A percentile compares a stretch with the other conserved stretches of the same genome.
These are phyloP conservation scores for Scartelaos histophorus DNA, from an alignment of 2,113 vertebrate genomes.

Conservation along the genomic window DNA sequence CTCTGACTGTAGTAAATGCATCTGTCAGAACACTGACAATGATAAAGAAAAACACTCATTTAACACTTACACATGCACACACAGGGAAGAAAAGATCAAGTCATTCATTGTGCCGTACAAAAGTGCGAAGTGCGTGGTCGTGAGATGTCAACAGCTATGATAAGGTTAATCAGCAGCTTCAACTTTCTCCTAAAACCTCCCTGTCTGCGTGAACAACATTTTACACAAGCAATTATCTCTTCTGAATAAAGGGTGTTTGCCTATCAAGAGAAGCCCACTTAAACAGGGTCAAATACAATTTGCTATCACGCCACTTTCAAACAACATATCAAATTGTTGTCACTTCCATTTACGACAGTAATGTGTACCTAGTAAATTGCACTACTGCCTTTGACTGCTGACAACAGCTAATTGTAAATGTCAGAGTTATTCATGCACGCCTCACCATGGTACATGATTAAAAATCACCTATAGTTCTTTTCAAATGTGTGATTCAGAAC, in stretches of 20 bases:
- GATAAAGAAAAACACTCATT: slow-evolving; percentile 49
- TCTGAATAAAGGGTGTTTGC: slow-evolving; percentile 59
- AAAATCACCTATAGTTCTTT: slow-evolving; percentile 63
- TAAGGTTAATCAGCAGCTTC: slow-evolving; percentile 59
- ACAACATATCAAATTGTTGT: slow-evolving; percentile 73
- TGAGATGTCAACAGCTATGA: slow-evolving; percentile 55
- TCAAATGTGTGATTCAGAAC: slow-evolving; percentile 39
- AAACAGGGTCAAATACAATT: slow-evolving; percentile 65
- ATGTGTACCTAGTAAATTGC: slow-evolving; percentile 74
- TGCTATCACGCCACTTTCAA: slow-evolving; percentile 60
- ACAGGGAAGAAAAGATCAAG: not conserved
- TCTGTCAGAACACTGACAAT: slow-evolving; percentile 38
- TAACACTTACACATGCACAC: slow-evolving; percentile 46
- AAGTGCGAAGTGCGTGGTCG: slow-evolving; percentile 30
- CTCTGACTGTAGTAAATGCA: slow-evolving; percentile 25
- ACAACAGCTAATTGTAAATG: slow-evolving; percentile 77
- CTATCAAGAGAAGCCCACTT: slow-evolving; percentile 60
- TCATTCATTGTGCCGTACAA: not conserved
- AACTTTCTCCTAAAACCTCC: slow-evolving; percentile 38
- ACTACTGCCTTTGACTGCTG: slow-evolving; percentile 60
- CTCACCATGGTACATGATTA: slow-evolving; percentile 47
- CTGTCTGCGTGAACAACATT: slow-evolving; percentile 39
- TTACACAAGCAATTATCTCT: slow-evolving; percentile 68
- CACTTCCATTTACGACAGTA: slow-evolving; percentile 67
- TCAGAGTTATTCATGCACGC: slow-evolving; percentile 61